Evolutionary conservation across 1,140 invertebrate species (phyloP), one percentile per base, ranked within the genome.

Genomic region (Drosophila rhopaloa): DNA sequence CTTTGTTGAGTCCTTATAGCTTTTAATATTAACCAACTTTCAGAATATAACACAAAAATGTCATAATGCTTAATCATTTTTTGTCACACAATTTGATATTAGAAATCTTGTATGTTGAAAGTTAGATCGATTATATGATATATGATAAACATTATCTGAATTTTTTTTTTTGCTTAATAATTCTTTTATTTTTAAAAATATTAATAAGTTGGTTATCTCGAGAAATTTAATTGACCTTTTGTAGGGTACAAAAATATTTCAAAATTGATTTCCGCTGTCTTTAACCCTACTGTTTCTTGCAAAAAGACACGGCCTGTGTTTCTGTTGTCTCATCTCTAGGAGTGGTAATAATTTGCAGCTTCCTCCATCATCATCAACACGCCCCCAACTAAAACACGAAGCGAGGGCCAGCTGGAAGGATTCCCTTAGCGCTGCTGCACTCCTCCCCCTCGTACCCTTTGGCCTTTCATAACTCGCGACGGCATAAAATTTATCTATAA

Each of bases 401-500:
- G 48, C 27, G n/a, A 35, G 27, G 37, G 37, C 68, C 68, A 71
- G 65, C 68, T 71, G 67, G 27, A 67, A 43, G 48, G 56, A 35
- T 71, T 71, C 51, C 44, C 51, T 68, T 38, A 32, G 19, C 51
- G 29, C 9, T 29, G 16, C 60, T 63, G 10, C n/a, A 37, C 38
- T 41, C 65, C 38, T 27, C 24, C 9, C 16, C 14, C 24, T 16
- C 37, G 10, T 11, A 37, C 32, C 46, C 41, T 51, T 38, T 53
- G 38, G 56, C 53, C 53, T 57, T 61, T 54, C 57, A 58, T 58
- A 71, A 71, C 61, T 67, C 57, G 46, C 35, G 63, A 48, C 37
- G 48, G 54, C 77, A 75, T 75, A 75, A 78, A 81, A 78, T 91
- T 76, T 91, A 91, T 91, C 90, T 91, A 91, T 88, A 91, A 91